Base-by-base conservation (phyloP, 2,888 invertebrate species). In the Pandemis corylana region DNA sequence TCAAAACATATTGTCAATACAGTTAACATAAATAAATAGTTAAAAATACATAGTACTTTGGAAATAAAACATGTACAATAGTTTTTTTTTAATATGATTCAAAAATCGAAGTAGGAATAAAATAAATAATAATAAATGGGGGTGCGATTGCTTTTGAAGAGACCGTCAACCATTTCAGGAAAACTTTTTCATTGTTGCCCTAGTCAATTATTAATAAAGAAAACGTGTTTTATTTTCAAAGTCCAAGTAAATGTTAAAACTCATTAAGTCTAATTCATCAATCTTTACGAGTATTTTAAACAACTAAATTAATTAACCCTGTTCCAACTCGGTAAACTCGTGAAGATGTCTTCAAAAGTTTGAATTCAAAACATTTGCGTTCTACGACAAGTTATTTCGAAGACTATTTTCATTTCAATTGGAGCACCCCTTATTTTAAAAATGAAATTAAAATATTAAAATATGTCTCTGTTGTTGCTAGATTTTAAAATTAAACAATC, bases 1-100 rank as follows among this genome's bases (percentile, higher is more conserved):
- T 92, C 91, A 93, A 93, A 93, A 87, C 86, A 87, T 89, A 88
- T 84, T 89, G 93, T 93, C 92, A 92, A 93, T 92, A 90, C 68
- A 7, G 46, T 71, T 84, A 83, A 82, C 83, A 83, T 86, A 82
- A 81, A 85, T 83, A 84, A 46, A 85, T 84, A 78, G 83, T 82
- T 82, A 81, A 82, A 83, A 82, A 84, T 83, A 85, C 51, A 7
- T 7, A 9, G 42, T 9, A 74, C 69, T 74, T 69, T 70, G 65
- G 61, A 68, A 74, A 28, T 74, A 51, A 74, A 69, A 66, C 69
- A 61, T 49, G 65, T 9, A 10, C 2, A 36, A 10, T 49, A 6
- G 7, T 36, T 44, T 7, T 41, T 41, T 36, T 15, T 12, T 28
- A 7, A 4, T 13, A 5, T 12, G 10, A 13, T 49, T 13, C 4